Conservation (phyloP, 2,888 invertebrate genomes). For the Drosophila paramelanica region DNA sequence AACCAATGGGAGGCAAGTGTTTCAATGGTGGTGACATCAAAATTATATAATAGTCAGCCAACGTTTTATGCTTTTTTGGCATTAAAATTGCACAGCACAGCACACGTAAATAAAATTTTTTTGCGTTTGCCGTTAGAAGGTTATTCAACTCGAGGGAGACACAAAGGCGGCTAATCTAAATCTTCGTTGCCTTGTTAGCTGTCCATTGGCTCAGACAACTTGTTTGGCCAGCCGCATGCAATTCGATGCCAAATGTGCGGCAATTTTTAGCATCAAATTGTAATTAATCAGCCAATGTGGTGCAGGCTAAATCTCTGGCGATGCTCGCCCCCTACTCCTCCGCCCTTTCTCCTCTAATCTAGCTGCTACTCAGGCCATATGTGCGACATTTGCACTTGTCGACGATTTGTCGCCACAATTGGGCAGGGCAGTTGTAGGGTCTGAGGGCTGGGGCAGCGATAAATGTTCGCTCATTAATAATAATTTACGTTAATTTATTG, state of each 20-base stretch:
- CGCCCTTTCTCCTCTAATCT: background rate
- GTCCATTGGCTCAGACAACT: constrained; percentile 20
- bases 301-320: constrained; percentile 36
- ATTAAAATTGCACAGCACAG: constrained; percentile 13
- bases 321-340: background rate
- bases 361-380: constrained; percentile 31
- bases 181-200: constrained; percentile 24
- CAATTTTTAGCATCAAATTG: constrained; percentile 78
- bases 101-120: constrained; percentile 16
- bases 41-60: constrained; percentile 55
- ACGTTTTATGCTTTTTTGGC: constrained; percentile 43
- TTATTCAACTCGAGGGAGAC: constrained; percentile 39
- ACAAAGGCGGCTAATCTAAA: constrained; percentile 1
- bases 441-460: constrained; percentile 27
- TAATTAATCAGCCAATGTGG: constrained; percentile 66
- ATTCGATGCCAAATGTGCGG: constrained; percentile 42
- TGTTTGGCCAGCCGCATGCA: constrained; percentile 18
- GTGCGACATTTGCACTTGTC: constrained; percentile 73
- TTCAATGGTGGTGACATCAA: constrained; percentile 30
- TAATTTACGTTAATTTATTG: constrained; percentile 79
- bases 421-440: constrained; percentile 25
- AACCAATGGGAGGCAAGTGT: constrained; percentile 21
- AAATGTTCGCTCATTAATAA: constrained; percentile 78
- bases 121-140: constrained; percentile 9
- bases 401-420: constrained; percentile 71